Evolutionary conservation across 2,113 vertebrate species (phyloP), one percentile per base, ranked within the genome.

Genomic region (Bos indicus): DNA sequence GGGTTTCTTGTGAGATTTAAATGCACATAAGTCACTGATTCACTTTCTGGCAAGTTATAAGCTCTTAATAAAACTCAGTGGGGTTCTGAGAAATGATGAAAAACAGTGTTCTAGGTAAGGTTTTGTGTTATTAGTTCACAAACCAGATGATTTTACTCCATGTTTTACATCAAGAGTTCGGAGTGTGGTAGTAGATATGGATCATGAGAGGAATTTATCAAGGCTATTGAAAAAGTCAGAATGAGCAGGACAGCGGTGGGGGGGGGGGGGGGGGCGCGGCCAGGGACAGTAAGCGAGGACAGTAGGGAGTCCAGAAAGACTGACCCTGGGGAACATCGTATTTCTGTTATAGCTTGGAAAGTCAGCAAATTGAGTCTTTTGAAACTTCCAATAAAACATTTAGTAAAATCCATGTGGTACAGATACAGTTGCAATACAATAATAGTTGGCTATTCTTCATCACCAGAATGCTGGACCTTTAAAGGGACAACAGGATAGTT

Each of bases 261-360:
- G 19, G 36, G 7, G 21, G 0, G 1, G 36, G 33, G 48, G 2
- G 0, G 8, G 21, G 3, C 36, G 36, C 36, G 25, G 13, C 46
- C 3, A 12, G 10, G 3, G 6, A 85, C 7, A 36, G 40, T 15
- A 78, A 71, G 56, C 46, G 33, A 57, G 26, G 16, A 11, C 33
- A 74, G 14, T 25, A 67, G 71, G 23, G 17, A 12, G 80, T 6
- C 43, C 21, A 51, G 67, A 48, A 81, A 67, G 30, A 43, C 13
- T 87, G 43, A 57, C 6, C 1, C 4, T 6, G 14, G 30, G 43
- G 26, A 54, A 11, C 2, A 36, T 56, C 77, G 17, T 36, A 52
- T 78, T 92, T 90, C 62, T 14, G 52, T 67, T 67, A 14, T 4
- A 89, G 4, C 43, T 46, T 81, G 43, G 60, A 51, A 51, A 88